These are phyloP conservation scores for Orthosia gothica DNA, from an alignment of 2,888 invertebrate species.

Conservation along the genomic window DNA sequence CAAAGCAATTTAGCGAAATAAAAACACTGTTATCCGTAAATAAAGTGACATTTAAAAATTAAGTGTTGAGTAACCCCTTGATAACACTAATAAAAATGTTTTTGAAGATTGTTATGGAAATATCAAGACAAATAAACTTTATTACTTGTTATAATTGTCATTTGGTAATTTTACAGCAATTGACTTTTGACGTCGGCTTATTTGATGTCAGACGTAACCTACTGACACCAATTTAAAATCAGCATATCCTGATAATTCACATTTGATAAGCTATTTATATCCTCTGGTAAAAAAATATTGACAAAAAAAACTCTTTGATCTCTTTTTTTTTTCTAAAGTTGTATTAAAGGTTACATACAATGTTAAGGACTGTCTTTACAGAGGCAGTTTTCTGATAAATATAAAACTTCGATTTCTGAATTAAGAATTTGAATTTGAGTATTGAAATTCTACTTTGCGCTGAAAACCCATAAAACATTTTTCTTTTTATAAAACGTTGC, in stretches of 20 bases:
- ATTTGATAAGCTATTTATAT: constrained; percentile 46
- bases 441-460: too few species aligned
- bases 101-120: constrained; percentile 47
- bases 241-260: constrained; percentile 38
- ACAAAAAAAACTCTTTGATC: constrained; percentile 56
- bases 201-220: constrained; percentile 37
- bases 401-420: not conserved
- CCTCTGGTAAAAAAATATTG: constrained; percentile 24
- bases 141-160: constrained; percentile 52
- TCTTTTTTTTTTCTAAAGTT: constrained; percentile 54
- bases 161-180: constrained; percentile 49
- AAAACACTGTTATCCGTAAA: constrained; percentile 34
- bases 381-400: constrained; percentile 2
- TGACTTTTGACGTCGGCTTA: constrained; percentile 57
- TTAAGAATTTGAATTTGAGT: too few species aligned
- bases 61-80: constrained; percentile 47
- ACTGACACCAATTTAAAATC: constrained; percentile 57
- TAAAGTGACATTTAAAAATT: constrained; percentile 30
- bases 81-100: constrained; percentile 43
- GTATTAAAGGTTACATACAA: constrained; percentile 35
- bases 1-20: constrained; percentile 23
- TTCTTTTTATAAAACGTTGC: too few species aligned
- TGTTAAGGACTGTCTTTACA: constrained; percentile 17
- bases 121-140: constrained; percentile 46
- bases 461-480: too few species aligned